Evolutionary conservation across 2,113 vertebrate species (phyloP).

Genomic region (Semnornis frantzii): DNA sequence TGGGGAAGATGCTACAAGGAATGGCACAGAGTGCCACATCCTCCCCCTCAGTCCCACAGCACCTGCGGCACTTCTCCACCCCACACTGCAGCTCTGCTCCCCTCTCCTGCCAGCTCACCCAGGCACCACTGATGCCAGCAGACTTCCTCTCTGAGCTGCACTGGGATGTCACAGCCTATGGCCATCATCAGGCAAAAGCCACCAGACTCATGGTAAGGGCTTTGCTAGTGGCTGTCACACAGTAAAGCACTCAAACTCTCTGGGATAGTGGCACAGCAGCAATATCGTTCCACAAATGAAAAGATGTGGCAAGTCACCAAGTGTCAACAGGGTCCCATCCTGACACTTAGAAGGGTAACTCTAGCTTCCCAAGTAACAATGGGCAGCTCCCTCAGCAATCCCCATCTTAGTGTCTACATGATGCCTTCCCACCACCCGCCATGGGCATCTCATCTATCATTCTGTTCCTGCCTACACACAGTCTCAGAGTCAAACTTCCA

Average conservation of each 20-base stretch:
- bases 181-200: neutral
- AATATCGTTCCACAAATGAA: neutral
- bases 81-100: accelerated
- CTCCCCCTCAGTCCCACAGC: neutral
- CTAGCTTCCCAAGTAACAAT: no score
- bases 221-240: neutral
- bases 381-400: neutral
- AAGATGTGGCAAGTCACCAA: neutral
- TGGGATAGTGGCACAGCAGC: neutral
- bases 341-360: neutral
- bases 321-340: neutral
- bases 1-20: neutral
- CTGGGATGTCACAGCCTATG: neutral
- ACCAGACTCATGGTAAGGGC: neutral
- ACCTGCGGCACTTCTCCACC: neutral
- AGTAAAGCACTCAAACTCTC: neutral
- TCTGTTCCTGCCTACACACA: neutral
- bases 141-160: neutral
- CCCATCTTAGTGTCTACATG: neutral
- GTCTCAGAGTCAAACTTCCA: neutral
- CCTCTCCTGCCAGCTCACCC: neutral
- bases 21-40: accelerated
- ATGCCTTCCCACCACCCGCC: neutral
- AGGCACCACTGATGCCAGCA: neutral
- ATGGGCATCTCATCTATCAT: neutral